Conservation (phyloP, 1,140 invertebrate genomes). For the Caenorhabditis latens region DNA sequence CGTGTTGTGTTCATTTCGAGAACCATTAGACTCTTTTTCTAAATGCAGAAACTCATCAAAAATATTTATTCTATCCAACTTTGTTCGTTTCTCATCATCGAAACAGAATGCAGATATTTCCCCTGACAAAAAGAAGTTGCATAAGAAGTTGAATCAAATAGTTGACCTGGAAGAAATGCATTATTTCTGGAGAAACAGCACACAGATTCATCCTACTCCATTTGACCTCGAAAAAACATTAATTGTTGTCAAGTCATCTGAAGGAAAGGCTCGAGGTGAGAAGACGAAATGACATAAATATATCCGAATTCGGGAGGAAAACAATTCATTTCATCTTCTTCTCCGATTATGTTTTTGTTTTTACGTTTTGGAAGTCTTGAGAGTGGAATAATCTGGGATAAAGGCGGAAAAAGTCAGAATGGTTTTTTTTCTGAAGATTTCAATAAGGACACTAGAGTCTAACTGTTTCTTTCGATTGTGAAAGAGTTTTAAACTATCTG, state of each 20-base stretch:
- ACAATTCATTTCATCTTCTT: constrained; percentile 24
- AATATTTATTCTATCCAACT: too few relatives aligned
- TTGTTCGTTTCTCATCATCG: too few relatives aligned
- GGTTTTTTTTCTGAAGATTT: background rate
- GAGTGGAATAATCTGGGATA: constrained; percentile 1
- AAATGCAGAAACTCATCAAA: too few relatives aligned
- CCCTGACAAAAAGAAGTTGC: background rate
- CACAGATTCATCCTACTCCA: constrained; percentile 8
- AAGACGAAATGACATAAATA: constrained; percentile 4
- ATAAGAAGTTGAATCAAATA: background rate
- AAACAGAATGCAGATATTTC: background rate
- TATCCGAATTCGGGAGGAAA: constrained; percentile 4
- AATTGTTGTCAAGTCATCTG: background rate
- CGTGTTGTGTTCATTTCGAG: too few relatives aligned
- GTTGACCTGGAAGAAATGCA: constrained; percentile 15
- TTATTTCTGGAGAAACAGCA: background rate
- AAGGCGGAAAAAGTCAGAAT: background rate
- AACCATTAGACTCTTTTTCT: too few relatives aligned
- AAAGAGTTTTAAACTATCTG: too few relatives aligned
- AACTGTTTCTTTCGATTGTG: background rate
- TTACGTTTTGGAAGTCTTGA: too few relatives aligned
- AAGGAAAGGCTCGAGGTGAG: background rate
- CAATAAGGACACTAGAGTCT: too few relatives aligned
- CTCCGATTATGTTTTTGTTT: background rate
- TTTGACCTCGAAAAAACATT: constrained; percentile 27